These are phyloP conservation scores for Gastracanthus pulcherrimus DNA, from an alignment of 2,888 invertebrate genomes.

Conservation along the genomic window DNA sequence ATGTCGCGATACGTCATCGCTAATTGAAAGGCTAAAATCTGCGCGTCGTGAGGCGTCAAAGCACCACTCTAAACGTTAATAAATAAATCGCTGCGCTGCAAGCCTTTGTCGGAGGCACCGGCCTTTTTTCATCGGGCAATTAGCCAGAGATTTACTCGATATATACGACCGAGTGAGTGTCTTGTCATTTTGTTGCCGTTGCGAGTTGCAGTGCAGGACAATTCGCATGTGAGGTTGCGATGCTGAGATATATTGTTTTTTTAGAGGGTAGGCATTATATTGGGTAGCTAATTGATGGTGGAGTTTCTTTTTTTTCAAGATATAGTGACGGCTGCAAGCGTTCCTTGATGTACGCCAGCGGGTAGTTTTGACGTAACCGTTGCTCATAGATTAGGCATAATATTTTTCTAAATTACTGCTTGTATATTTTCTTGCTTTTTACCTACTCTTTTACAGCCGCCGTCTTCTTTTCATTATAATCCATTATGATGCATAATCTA, in stretches of 20 bases:
- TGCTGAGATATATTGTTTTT: background rate
- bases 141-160: conserved; percentile 74
- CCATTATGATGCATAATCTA: no score
- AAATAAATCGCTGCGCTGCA: conserved; percentile 27
- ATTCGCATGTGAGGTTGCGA: no score
- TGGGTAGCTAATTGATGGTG: conserved; percentile 10
- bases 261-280: background rate
- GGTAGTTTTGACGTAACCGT: no score
- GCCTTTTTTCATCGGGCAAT: conserved; percentile 73
- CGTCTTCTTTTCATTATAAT: no score
- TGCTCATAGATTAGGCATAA: background rate
- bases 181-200: background rate
- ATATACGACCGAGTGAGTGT: conserved; percentile 60
- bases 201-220: background rate
- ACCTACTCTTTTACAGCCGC: no score
- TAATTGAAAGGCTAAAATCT: conserved; percentile 39
- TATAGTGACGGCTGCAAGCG: no score
- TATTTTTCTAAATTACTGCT: background rate
- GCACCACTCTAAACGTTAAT: conserved; percentile 13
- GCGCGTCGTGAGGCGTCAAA: conserved; percentile 11
- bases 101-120: conserved; percentile 72
- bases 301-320: background rate
- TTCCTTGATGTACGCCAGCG: no score
- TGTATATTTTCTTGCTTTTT: background rate
- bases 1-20: conserved; percentile 46